Evolutionary conservation across 2,888 invertebrate genomes (phyloP).

Genomic region (Hirtodrosophila confusa): DNA sequence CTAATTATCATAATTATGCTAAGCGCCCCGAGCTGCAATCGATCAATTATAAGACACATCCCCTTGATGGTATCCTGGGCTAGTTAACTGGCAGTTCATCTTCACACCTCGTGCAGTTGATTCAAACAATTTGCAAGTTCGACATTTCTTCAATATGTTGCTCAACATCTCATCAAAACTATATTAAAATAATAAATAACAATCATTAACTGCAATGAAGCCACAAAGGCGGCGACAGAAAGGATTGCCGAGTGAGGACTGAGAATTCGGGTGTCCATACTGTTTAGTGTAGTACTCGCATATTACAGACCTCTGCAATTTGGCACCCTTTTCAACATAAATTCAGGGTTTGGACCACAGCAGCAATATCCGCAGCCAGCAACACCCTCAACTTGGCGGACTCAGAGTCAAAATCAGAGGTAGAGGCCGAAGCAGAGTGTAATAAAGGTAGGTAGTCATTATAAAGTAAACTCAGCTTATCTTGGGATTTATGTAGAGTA

Average conservation of each 20-base stretch:
- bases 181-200: conserved; percentile 84
- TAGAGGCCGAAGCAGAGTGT: conserved; percentile 42
- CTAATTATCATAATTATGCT: conserved; percentile 79
- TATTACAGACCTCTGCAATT: conserved; percentile 62
- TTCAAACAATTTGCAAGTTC: conserved; percentile 80
- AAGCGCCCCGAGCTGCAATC: conserved; percentile 77
- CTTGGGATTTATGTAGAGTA: conserved; percentile 66
- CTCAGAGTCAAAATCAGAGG: conserved; percentile 5
- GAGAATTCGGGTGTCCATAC: conserved; percentile 30
- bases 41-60: conserved; percentile 73
- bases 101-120: conserved; percentile 45
- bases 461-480: conserved; percentile 68
- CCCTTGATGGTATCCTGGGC: conserved; percentile 26
- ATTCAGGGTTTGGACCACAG: conserved; percentile 78
- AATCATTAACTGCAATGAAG: conserved; percentile 84
- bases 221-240: conserved; percentile 57
- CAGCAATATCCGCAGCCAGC: too few relatives aligned
- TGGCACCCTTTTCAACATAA: conserved; percentile 83
- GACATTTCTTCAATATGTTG: conserved; percentile 81
- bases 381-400: conserved; percentile 63
- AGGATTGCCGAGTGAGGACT: conserved; percentile 5
- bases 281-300: conserved; percentile 39
- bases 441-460: conserved; percentile 79
- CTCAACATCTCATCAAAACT: conserved; percentile 79
- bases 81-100: conserved; percentile 2